Evolutionary conservation across 1,140 invertebrate species (phyloP), one percentile per base, ranked within the genome.

Genomic region (Halotydeus destructor): DNA sequence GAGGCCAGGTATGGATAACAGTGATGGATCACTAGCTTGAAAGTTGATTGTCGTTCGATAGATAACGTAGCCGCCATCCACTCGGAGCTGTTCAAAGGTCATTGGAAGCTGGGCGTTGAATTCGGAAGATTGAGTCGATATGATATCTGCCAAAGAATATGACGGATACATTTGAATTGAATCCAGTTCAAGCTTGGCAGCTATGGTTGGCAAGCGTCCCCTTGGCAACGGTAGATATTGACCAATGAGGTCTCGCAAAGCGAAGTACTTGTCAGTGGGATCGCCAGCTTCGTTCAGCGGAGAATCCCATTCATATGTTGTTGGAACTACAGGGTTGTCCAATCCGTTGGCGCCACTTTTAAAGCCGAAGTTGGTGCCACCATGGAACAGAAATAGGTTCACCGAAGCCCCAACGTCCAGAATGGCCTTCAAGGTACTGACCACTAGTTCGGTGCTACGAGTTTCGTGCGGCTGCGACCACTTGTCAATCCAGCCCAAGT

Each of bases 401-500:
- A 60, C 55, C 3, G 55, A 58, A 5, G 54, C 58, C 23, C 51
- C 53, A 27, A 49, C 28, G 3, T 42, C 37, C 11, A 59, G 36
- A 30, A 59, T 56, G n/a, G 42, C 33, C 26, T 58, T 46, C 28
- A 59, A 36, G 9, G 46, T 33, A 4, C 35, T 18, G 4, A 43
- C 32, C 6, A 57, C 39, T 3, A 19, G 28, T 6, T 37, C 19
- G 5, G 49, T 47, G 9, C 19, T 16, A 1, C 38, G 43, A 6
- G 33, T 56, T 12, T 45, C 31, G 46, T 58, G 55, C 3, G 46
- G 39, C 14, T 45, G 30, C 18, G 49, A 50, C 58, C 57, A 60
- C 30, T 83, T 74, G 22, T 82, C 78, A 11, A 89, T 53, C 68
- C 68, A 71, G 19, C 82, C 83, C 0, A 80, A 71, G 63, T 89